Percentiles rank a stretch among this genome's conserved stretches.
Conservation (phyloP, 1,140 invertebrate species). For the Sarcophaga peregrina region DNA sequence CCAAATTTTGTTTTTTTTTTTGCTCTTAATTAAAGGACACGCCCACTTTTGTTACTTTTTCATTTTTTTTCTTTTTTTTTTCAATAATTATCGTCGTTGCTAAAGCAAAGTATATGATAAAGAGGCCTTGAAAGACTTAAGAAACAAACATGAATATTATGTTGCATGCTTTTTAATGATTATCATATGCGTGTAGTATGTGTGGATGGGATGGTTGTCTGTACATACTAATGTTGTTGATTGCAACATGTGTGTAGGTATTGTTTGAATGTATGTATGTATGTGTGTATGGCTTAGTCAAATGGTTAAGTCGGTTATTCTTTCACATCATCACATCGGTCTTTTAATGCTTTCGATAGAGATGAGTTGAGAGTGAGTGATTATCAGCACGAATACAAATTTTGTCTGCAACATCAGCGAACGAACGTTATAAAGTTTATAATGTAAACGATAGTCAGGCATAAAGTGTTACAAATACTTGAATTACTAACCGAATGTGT, state of each 20-base stretch:
- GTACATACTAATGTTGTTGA: not conserved
- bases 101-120: not conserved
- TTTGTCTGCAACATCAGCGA: not conserved
- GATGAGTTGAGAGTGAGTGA: not conserved
- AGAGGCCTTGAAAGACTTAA: not conserved
- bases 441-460: not conserved
- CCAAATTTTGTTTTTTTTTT: not conserved
- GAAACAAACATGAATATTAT: not conserved
- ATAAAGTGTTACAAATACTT: constrained; percentile 27
- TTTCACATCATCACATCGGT: not conserved
- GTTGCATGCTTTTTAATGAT: not conserved
- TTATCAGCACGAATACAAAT: not conserved
- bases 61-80: not conserved
- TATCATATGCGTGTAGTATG: not conserved
- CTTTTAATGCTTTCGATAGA: not conserved
- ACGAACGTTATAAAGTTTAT: no score
- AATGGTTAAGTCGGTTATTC: not conserved
- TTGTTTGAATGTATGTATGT: not conserved
- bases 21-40: not conserved
- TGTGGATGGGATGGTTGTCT: not conserved
- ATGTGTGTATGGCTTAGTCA: not conserved
- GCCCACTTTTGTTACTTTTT: not conserved
- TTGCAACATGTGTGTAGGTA: not conserved
- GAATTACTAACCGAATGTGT: not conserved
- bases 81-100: not conserved